phyloP scores from a whole-genome alignment of 2,888 invertebrate genomes.

The Labia minor region DNA sequence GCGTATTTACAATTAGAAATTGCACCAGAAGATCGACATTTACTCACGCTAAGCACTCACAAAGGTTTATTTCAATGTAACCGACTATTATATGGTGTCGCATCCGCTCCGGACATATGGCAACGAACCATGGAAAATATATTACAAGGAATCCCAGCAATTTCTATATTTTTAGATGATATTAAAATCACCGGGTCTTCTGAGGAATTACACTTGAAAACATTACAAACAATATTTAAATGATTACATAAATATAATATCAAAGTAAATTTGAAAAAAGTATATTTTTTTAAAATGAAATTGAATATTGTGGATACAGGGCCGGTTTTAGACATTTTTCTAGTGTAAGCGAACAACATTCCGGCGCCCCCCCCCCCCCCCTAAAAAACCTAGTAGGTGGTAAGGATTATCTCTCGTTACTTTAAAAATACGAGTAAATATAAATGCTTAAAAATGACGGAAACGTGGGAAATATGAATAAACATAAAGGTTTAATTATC shows the following conservation, averaged over 20 bases:
- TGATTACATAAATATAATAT: conserved; percentile 28
- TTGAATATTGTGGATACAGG: conserved; percentile 31
- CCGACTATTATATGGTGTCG: conserved; percentile 32
- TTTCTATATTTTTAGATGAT: conserved; percentile 30
- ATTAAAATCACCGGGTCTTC: conserved; percentile 28
- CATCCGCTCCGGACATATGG: conserved; percentile 32
- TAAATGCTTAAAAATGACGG: too few relatives aligned
- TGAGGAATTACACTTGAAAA: conserved; percentile 28
- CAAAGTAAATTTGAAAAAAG: conserved; percentile 29
- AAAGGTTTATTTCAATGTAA: conserved; percentile 32
- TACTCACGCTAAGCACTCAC: conserved; percentile 32
- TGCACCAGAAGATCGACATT: conserved; percentile 29
- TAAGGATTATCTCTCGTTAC: too few relatives aligned
- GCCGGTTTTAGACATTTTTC: too few relatives aligned
- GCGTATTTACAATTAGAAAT: conserved; percentile 34
- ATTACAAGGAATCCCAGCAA: conserved; percentile 29
- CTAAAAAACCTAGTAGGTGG: too few relatives aligned
- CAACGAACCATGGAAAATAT: conserved; percentile 31
- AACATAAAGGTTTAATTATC: too few relatives aligned
- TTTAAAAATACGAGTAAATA: too few relatives aligned
- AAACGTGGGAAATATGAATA: too few relatives aligned
- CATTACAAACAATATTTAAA: conserved; percentile 28
- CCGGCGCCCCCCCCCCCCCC: too few relatives aligned
- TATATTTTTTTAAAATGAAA: conserved; percentile 29
- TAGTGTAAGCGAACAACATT: too few relatives aligned